Conservation (phyloP, 2,888 invertebrate species). For the Himalopsyche anomala region DNA sequence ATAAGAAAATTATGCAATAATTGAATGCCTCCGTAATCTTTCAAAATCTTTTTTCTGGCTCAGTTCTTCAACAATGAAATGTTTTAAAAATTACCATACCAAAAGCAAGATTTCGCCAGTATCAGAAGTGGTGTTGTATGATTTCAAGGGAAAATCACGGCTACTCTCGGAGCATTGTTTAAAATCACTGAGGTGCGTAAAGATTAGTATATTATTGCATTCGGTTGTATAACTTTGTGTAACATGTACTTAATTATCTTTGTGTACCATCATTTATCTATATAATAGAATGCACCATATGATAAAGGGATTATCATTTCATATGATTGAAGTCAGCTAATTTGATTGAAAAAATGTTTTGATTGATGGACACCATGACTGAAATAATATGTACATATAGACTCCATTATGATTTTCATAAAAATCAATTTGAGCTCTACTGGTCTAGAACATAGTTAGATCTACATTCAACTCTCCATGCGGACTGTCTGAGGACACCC, state of each 20-base stretch:
- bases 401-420: no score
- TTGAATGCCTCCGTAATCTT: neutral
- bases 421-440: no score
- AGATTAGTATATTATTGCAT: constrained; percentile 27
- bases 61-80: constrained; percentile 35
- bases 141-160: constrained; percentile 29
- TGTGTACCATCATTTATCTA: neutral
- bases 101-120: neutral
- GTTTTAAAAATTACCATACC: constrained; percentile 28
- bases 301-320: neutral
- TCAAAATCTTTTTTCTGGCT: constrained; percentile 3
- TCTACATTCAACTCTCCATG: no score
- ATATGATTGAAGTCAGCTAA: neutral
- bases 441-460: no score
- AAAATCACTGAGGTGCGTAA: constrained; percentile 43
- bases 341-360: neutral
- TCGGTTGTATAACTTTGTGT: constrained; percentile 22
- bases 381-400: no score
- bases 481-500: no score
- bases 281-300: neutral
- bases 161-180: constrained; percentile 15
- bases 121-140: neutral
- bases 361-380: no score
- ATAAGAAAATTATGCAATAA: constrained; percentile 22
- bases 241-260: neutral